Evolutionary conservation across 2,113 vertebrate genomes (phyloP).

Genomic region (Mirounga angustirostris): DNA sequence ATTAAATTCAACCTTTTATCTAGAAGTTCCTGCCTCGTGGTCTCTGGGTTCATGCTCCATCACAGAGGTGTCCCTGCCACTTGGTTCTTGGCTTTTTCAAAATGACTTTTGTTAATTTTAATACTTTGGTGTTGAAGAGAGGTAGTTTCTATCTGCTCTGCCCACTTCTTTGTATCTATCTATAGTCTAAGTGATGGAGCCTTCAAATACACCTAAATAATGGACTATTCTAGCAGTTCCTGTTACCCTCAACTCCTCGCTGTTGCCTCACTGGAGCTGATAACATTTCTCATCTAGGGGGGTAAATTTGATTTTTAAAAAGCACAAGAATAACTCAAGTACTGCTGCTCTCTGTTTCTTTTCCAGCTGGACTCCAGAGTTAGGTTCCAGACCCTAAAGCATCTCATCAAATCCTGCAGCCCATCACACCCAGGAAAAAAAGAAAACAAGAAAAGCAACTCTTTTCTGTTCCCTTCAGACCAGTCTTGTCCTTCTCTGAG

Average conservation of each 20-base stretch:
- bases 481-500: neutral
- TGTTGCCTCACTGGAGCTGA: neutral
- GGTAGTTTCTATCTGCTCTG: neutral
- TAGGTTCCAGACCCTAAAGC: neutral
- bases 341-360: neutral
- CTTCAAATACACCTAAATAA: neutral
- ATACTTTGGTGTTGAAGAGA: neutral
- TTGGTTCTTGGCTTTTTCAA: neutral
- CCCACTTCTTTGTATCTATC: neutral
- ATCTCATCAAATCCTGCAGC: neutral
- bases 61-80: accelerated
- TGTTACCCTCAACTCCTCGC: neutral
- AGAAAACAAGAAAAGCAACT: neutral
- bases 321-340: neutral
- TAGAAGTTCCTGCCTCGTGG: neutral
- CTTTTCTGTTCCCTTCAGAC: neutral
- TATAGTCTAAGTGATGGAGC: neutral
- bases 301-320: neutral
- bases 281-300: neutral
- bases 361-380: neutral
- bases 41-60: neutral
- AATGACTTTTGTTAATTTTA: neutral
- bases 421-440: too few relatives aligned
- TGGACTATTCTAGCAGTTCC: neutral
- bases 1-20: neutral